A percentile compares a stretch with the other conserved stretches of the same genome.
These are phyloP conservation scores for Oligia strigilis DNA, from an alignment of 2,888 invertebrate species.

Conservation along the genomic window DNA sequence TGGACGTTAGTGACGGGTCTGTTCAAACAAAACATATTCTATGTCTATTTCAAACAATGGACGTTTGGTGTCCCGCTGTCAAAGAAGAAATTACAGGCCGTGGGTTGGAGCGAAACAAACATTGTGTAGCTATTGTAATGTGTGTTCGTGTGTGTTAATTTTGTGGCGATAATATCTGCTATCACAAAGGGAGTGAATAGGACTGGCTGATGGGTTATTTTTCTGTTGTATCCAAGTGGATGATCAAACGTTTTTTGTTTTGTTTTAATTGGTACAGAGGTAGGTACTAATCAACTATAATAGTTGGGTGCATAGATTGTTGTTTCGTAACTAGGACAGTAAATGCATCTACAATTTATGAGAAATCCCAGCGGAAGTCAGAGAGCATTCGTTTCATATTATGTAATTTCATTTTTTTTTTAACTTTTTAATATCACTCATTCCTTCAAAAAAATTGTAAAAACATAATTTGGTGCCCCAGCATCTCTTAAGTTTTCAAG, in stretches of 20 bases:
- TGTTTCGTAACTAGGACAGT: background rate
- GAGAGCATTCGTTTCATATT: background rate
- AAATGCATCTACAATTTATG: background rate
- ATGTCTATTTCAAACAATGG: constrained; percentile 42
- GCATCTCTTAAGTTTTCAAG: constrained; percentile 26
- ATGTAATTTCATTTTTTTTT: background rate
- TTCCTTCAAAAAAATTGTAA: background rate
- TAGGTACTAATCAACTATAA: background rate
- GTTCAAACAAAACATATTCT: constrained; percentile 30
- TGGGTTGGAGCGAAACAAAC: constrained; percentile 56
- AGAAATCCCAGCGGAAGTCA: background rate
- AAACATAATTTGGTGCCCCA: constrained; percentile 8
- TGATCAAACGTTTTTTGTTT: background rate
- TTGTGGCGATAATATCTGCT: constrained; percentile 39
- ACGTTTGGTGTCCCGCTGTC: constrained; percentile 49
- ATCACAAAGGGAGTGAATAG: background rate
- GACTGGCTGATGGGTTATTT: constrained; percentile 1
- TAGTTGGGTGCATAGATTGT: background rate
- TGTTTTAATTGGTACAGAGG: background rate
- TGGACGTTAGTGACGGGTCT: constrained; percentile 19
- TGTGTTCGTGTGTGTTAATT: constrained; percentile 48
- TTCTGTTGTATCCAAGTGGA: background rate
- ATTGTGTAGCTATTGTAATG: constrained; percentile 31
- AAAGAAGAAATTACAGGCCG: constrained; percentile 68
- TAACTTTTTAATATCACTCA: background rate